Conservation (phyloP, 2,113 vertebrate species). For the Actenoides lindsayi region DNA sequence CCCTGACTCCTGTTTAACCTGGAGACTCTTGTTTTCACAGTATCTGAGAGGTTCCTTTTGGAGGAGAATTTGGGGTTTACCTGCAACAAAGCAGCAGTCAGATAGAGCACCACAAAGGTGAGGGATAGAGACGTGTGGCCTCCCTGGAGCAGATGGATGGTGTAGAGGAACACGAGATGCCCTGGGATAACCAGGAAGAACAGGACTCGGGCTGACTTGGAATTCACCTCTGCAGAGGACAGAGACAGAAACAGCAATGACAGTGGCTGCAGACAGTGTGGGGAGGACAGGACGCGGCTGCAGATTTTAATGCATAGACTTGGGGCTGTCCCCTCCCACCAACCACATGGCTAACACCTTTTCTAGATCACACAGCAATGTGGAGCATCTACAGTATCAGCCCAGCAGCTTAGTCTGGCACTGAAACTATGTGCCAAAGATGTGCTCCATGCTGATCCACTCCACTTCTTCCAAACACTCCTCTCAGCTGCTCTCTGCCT, state of each 20-base stretch:
- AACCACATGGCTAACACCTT: neutral
- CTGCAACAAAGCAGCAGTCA: conserved; percentile 89
- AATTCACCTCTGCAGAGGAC: conserved; percentile 84
- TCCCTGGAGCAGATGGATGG: conserved; percentile 87
- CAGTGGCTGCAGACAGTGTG: neutral
- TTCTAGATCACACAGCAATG: neutral
- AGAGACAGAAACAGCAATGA: neutral
- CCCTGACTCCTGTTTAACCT: neutral
- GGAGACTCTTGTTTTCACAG: neutral
- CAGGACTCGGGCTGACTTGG: conserved; percentile 89
- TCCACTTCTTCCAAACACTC: neutral
- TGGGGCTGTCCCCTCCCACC: neutral
- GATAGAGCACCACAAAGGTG: conserved; percentile 85
- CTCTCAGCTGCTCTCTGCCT: conserved; percentile 15
- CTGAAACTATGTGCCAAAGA: neutral
- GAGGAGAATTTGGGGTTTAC: conserved; percentile 67
- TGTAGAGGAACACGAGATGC: conserved; percentile 89
- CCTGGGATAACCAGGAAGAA: conserved; percentile 90
- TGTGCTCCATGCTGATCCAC: neutral
- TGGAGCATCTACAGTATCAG: neutral
- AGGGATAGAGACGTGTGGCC: conserved; percentile 75
- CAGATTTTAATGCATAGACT: neutral
- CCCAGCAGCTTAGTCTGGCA: conserved; percentile 29
- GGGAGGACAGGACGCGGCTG: neutral
- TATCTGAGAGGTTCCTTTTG: neutral